Conservation (phyloP, 1,140 invertebrate species). For the Dendrolimus punctatus region DNA sequence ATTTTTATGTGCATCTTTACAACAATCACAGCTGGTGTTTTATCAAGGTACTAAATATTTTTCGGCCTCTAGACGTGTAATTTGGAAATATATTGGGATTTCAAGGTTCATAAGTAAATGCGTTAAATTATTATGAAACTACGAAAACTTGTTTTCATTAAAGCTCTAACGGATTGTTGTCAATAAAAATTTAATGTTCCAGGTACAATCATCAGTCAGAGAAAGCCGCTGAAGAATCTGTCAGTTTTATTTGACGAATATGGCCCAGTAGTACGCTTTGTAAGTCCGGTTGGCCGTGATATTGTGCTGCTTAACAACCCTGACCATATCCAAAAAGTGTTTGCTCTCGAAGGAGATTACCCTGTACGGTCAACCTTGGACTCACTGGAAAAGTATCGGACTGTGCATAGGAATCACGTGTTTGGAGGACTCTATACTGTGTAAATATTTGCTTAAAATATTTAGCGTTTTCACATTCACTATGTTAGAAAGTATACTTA, state of each 20-base stretch:
- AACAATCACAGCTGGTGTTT: not conserved
- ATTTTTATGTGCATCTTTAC: not conserved
- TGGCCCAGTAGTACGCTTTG: constrained; percentile 75
- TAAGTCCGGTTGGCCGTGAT: constrained; percentile 74
- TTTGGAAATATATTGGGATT: not conserved
- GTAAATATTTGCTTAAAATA: constrained; percentile 53
- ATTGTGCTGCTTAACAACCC: constrained; percentile 75
- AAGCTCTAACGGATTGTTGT: too few species aligned
- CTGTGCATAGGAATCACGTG: constrained; percentile 69
- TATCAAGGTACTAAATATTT: too few species aligned
- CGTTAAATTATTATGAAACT: not conserved
- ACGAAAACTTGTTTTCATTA: too few species aligned
- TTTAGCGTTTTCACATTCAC: not conserved
- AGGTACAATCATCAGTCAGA: not conserved
- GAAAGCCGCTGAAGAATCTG: constrained; percentile 55
- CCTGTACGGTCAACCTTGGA: constrained; percentile 75
- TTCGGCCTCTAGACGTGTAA: too few species aligned
- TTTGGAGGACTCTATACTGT: constrained; percentile 72
- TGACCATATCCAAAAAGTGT: constrained; percentile 75
- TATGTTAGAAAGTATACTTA: too few species aligned
- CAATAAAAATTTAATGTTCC: too few species aligned
- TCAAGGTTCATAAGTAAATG: constrained; percentile 55
- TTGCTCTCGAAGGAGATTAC: constrained; percentile 72
- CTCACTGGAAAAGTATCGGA: constrained; percentile 74
- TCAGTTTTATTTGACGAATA: constrained; percentile 75